phyloP scores from a whole-genome alignment of 2,797 vertebrate genomes.

The Lepus townsendii region DNA sequence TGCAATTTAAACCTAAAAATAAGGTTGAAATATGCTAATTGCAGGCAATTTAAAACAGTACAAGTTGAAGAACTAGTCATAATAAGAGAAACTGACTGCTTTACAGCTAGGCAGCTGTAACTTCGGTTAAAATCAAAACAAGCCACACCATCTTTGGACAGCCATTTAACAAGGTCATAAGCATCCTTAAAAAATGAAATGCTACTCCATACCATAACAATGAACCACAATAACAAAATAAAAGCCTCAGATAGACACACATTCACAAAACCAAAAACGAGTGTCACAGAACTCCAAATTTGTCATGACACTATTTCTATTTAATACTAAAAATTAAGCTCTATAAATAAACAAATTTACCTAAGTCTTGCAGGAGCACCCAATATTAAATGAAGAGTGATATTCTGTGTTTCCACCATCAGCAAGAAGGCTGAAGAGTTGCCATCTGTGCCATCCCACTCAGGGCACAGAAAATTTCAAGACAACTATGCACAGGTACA shows the following conservation, averaged over 20 bases:
- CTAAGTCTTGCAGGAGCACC: neutral
- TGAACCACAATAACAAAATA: neutral
- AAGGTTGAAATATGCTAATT: constrained; percentile 97
- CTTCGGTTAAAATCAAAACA: constrained; percentile 91
- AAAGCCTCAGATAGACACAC: neutral
- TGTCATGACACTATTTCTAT: neutral
- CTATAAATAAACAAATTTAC: constrained; percentile 21
- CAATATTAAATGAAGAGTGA: constrained; percentile 42
- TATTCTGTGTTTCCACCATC: neutral
- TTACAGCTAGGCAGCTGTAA: constrained; percentile 90
- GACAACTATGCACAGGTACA: neutral
- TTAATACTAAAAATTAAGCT: constrained; percentile 63
- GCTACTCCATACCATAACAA: constrained; percentile 60
- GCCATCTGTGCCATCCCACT: neutral
- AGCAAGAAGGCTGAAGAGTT: neutral
- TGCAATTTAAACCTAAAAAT: constrained; percentile 97
- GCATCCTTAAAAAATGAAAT: constrained; percentile 78
- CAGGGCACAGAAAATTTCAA: neutral
- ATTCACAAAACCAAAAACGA: constrained; percentile 25
- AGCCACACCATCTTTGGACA: constrained; percentile 85
- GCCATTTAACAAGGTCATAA: constrained; percentile 88
- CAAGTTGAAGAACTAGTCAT: constrained; percentile 93
- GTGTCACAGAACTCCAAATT: constrained; percentile 12
- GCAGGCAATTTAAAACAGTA: constrained; percentile 94
- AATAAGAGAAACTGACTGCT: constrained; percentile 92